These are phyloP conservation scores for Sipha maydis DNA, from an alignment of 2,888 invertebrate genomes.

Conservation along the genomic window DNA sequence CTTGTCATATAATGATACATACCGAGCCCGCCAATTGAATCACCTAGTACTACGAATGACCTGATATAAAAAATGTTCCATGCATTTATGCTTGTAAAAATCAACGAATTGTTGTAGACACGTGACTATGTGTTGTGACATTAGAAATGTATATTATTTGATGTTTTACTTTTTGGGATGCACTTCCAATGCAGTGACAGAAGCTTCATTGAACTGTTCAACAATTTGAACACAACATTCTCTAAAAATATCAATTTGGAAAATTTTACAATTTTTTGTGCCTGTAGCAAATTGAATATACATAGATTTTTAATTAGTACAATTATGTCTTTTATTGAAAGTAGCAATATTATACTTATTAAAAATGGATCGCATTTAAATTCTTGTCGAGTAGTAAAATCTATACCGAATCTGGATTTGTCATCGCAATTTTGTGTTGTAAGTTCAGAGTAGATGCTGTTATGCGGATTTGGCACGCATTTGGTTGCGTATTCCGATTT, in stretches of 20 bases:
- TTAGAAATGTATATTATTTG: neutral
- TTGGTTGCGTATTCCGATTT: too few species aligned
- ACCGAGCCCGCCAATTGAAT: neutral
- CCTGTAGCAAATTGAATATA: neutral
- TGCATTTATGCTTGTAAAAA: too few species aligned
- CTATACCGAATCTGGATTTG: neutral
- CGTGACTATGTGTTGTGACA: neutral
- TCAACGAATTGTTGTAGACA: neutral
- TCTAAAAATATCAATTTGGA: neutral
- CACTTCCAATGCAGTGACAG: constrained; percentile 18
- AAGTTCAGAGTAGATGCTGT: too few species aligned
- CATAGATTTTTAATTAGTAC: neutral
- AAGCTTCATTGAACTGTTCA: constrained; percentile 4
- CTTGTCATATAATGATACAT: constrained; percentile 1
- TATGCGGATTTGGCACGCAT: too few species aligned
- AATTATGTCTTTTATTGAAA: neutral
- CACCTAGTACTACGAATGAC: neutral
- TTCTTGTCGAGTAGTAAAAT: neutral
- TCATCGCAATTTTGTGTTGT: neutral
- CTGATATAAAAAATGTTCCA: neutral
- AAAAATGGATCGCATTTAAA: constrained; percentile 30
- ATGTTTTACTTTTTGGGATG: constrained; percentile 10
- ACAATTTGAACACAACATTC: neutral
- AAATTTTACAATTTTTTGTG: constrained; percentile 24
- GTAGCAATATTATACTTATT: constrained; percentile 35